phyloP scores from a whole-genome alignment of 2,797 vertebrate species.

The Scolopax rusticola region DNA sequence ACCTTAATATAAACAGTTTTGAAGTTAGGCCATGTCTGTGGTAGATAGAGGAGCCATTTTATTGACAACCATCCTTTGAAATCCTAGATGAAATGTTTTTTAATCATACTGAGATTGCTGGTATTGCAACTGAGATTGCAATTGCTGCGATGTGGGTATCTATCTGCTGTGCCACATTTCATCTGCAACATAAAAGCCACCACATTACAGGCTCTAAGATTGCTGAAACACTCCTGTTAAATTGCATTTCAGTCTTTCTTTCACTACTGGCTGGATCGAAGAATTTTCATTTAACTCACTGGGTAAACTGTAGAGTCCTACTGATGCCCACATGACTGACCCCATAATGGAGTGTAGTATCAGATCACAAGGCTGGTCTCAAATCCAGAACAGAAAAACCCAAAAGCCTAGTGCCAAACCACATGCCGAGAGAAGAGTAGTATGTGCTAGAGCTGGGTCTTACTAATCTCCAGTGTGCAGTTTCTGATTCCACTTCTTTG shows the following conservation, averaged over 20 bases:
- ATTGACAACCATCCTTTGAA: not conserved
- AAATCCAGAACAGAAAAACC: not conserved
- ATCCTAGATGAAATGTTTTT: not conserved
- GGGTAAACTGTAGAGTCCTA: not conserved
- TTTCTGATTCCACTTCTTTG: not conserved
- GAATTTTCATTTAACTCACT: not conserved
- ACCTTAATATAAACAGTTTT: not conserved
- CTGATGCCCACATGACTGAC: not conserved
- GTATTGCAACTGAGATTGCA: not conserved
- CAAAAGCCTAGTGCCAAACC: not conserved
- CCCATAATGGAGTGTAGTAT: not conserved
- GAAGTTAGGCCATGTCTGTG: not conserved
- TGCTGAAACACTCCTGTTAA: not conserved
- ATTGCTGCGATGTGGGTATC: not conserved
- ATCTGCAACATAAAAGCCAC: not conserved
- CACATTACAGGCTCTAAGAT: not conserved
- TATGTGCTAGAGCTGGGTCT: not conserved
- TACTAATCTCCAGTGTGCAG: not conserved
- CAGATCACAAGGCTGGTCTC: not conserved
- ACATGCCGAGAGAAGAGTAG: not conserved
- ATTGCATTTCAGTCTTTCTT: not conserved
- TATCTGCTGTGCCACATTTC: not conserved
- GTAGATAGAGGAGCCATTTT: not conserved
- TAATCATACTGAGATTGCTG: not conserved
- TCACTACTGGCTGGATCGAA: not conserved